Percentiles rank a stretch among this genome's conserved stretches.
Evolutionary conservation across 2,113 vertebrate genomes (phyloP).

Genomic region (Albula goreensis): DNA sequence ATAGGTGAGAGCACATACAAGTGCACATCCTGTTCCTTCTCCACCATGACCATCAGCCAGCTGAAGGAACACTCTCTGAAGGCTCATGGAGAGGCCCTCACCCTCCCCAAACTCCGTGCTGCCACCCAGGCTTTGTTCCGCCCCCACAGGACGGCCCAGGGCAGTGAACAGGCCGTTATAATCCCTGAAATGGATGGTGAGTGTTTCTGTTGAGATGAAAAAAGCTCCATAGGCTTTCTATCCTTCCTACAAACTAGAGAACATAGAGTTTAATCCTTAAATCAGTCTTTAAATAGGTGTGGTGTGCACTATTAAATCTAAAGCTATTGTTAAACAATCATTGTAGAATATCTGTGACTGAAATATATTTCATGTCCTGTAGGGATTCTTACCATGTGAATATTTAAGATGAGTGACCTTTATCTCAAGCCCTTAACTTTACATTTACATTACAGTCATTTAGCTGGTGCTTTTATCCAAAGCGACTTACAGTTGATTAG

Average conservation of each 20-base stretch:
- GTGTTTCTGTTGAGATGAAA: background rate
- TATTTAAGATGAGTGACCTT: too few relatives aligned
- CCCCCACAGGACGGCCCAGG: constrained; percentile 72
- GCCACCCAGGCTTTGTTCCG: constrained; percentile 81
- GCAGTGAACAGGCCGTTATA: constrained; percentile 66
- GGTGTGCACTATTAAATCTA: background rate
- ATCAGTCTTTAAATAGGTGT: background rate
- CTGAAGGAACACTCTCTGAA: constrained; percentile 94
- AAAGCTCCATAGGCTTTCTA: background rate
- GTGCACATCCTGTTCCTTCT: constrained; percentile 92
- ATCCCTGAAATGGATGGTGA: constrained; percentile 81
- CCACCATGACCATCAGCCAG: constrained; percentile 94
- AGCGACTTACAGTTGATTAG: too few relatives aligned
- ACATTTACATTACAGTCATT: too few relatives aligned
- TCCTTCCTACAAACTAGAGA: background rate
- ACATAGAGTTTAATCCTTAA: background rate
- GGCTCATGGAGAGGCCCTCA: constrained; percentile 90
- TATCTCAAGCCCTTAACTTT: too few relatives aligned
- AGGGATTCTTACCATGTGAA: too few relatives aligned
- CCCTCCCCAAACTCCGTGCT: constrained; percentile 84
- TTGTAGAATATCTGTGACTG: background rate
- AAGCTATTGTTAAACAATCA: background rate
- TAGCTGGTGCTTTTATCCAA: too few relatives aligned
- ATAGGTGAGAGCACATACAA: constrained; percentile 94
- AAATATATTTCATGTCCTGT: background rate